Evolutionary conservation across 2,888 invertebrate genomes (phyloP), one percentile per base, ranked within the genome.

Genomic region (Drosophila parthenogenetica): DNA sequence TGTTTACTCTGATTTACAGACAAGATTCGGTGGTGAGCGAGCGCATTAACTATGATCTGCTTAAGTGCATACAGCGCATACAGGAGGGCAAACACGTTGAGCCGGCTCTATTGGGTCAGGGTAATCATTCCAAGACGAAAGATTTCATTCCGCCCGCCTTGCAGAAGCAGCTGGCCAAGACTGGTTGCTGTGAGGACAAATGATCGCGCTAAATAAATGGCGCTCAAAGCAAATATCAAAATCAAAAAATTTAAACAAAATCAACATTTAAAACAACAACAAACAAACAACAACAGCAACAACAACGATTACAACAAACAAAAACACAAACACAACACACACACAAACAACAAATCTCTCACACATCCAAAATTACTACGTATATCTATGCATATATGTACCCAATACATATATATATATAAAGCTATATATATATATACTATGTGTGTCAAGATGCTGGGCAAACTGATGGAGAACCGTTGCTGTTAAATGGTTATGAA

Each of bases 1-100:
- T 32, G 8, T 43, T 3, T 48, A n/a, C 14, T 29, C 0, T 14
- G 0, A 35, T 25, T 67, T 73, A 14, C 93, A 96, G 96, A 89
- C 94, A 96, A 90, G 99, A 99, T 92, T 98, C 99, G 0, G 94
- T 96, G 43, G 96, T 99, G 11, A 94, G 95, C 0, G 97, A 99
- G 77, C 94, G 93, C 79, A 97, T 98, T 73, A 97, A 97, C 91
- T 99, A 98, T 91, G 99, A 99, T 92, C 93, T 99, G 57, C 92
- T 98, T 60, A 95, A 95, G 90, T 95, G 95, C 55, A 94, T 96
- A 49, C 93, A 95, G 90, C 94, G 94, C 55, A 95, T 97, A 63
- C 96, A 96, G 90, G 93, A 94, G 53, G 96, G 96, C 37, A 93
- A 93, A 60, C 91, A 95, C 66, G 92, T 95, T 5, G 97, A 96